A percentile compares a stretch with the other conserved stretches of the same genome.
Conservation (phyloP, 1,140 invertebrate species). For the Pollicipes pollicipes region DNA sequence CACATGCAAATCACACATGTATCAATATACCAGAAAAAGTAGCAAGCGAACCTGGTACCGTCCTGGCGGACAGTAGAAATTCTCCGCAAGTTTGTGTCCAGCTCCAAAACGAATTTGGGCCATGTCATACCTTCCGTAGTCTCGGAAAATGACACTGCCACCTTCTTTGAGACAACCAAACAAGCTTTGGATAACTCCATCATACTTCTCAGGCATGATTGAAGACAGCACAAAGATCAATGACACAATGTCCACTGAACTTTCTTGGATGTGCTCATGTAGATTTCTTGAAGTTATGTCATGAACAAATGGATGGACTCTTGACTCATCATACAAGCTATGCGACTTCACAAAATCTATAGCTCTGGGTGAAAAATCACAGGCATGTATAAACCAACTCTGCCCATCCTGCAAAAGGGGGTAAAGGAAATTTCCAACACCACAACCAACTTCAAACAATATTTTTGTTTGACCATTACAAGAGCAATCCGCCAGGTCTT, state of each 20-base stretch:
- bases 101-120: constrained; percentile 84
- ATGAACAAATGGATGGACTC: constrained; percentile 51
- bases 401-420: constrained; percentile 66
- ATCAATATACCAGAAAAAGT: too few species aligned
- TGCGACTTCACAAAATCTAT: constrained; percentile 64
- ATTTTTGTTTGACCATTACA: constrained; percentile 14
- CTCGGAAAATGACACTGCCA: constrained; percentile 73
- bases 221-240: constrained; percentile 64
- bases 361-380: constrained; percentile 83
- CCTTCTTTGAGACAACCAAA: constrained; percentile 51
- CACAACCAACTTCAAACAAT: constrained; percentile 83
- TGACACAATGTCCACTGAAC: constrained; percentile 45
- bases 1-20: too few species aligned
- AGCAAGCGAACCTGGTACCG: constrained; percentile 60
- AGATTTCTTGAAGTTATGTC: constrained; percentile 27
- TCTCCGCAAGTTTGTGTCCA: constrained; percentile 79
- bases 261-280: constrained; percentile 35
- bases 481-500: constrained; percentile 42
- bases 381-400: constrained; percentile 61
- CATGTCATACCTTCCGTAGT: constrained; percentile 97
- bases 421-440: constrained; percentile 91
- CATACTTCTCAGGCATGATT: constrained; percentile 57
- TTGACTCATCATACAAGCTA: constrained; percentile 38
- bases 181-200: constrained; percentile 45
- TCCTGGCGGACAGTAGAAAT: constrained; percentile 94